phyloP scores from a whole-genome alignment of 2,113 vertebrate genomes.

The Bufo bufo region DNA sequence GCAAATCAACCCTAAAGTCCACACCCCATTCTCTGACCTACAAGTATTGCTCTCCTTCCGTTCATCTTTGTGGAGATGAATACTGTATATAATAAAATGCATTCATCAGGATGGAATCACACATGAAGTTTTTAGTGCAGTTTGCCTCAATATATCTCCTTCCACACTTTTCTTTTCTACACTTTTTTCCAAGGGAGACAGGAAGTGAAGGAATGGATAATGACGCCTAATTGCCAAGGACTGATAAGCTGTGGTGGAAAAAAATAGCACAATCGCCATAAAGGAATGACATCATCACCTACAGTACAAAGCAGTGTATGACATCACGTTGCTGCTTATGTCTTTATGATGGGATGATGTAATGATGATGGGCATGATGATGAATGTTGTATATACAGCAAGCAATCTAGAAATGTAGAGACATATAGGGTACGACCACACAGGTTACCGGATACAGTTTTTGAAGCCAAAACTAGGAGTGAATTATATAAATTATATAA shows the following conservation, averaged over 20 bases:
- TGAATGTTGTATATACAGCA: neutral
- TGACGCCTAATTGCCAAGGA: neutral
- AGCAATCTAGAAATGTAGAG: neutral
- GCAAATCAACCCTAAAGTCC: neutral
- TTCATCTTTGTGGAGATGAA: neutral
- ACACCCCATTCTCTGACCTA: neutral
- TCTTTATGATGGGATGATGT: no score
- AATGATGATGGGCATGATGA: neutral
- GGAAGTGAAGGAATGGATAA: neutral
- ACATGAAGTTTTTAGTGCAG: neutral
- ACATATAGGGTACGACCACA: no score
- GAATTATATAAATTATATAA: no score
- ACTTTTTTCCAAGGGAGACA: neutral
- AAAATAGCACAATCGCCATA: neutral
- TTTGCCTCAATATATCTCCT: no score
- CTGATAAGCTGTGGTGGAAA: neutral
- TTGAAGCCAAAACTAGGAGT: no score
- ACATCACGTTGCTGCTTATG: neutral
- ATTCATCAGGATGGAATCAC: neutral
- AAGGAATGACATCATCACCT: neutral
- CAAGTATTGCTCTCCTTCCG: neutral
- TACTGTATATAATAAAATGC: no score
- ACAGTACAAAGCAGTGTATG: neutral
- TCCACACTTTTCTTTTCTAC: no score
- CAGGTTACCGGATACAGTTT: no score